These are phyloP conservation scores for Xestia sexstrigata DNA, from an alignment of 2,888 invertebrate genomes.

Conservation along the genomic window DNA sequence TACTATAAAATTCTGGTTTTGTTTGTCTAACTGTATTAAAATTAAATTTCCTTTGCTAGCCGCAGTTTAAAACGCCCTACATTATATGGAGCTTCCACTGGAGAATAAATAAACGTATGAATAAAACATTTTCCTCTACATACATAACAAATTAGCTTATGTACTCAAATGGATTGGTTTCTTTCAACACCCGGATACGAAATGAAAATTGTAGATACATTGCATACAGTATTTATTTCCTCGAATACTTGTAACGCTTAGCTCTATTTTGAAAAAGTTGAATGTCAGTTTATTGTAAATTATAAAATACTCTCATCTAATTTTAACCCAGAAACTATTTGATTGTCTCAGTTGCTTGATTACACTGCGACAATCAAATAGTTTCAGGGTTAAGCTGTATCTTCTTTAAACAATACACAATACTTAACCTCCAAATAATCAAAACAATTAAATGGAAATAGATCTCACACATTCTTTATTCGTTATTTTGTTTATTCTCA, in stretches of 20 bases:
- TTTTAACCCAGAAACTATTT: not conserved
- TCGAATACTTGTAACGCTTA: not conserved
- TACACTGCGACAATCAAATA: no score
- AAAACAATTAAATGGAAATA: conserved; percentile 7
- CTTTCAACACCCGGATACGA: conserved; percentile 5
- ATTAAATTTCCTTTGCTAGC: conserved; percentile 5
- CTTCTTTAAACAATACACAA: not conserved
- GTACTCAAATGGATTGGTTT: conserved; percentile 44
- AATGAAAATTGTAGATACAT: conserved; percentile 8
- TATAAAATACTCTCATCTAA: not conserved
- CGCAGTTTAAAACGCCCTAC: conserved; percentile 8
- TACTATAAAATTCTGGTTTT: conserved; percentile 21
- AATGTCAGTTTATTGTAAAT: not conserved
- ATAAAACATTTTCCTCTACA: conserved; percentile 41
- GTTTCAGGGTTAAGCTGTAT: not conserved
- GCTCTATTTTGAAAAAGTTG: not conserved
- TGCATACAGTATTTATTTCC: conserved; percentile 1
- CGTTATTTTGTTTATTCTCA: not conserved
- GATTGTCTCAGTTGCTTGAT: not conserved
- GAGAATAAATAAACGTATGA: conserved; percentile 23
- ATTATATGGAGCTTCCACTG: not conserved
- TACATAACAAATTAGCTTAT: conserved; percentile 32
- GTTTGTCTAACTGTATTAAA: not conserved
- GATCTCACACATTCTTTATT: conserved; percentile 4
- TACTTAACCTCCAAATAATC: not conserved